Evolutionary conservation across 2,797 vertebrate genomes (phyloP).

Genomic region (Balearica regulorum): DNA sequence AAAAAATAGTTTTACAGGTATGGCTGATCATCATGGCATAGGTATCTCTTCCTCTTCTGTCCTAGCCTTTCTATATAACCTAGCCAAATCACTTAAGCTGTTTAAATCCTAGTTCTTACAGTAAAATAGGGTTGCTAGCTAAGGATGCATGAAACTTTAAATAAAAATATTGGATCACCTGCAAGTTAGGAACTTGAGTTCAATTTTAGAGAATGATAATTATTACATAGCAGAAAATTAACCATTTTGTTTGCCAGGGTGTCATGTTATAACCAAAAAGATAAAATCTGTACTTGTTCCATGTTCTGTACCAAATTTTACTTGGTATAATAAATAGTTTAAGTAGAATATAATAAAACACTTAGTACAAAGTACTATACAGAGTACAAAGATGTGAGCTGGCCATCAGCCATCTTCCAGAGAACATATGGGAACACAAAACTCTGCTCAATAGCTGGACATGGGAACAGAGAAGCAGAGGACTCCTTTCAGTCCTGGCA

Average conservation of each 20-base stretch:
- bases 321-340: background rate
- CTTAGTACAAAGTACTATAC: background rate
- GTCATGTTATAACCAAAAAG: background rate
- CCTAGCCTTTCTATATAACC: background rate
- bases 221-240: background rate
- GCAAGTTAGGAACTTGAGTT: background rate
- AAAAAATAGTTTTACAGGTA: background rate
- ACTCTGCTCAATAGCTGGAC: background rate
- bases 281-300: background rate
- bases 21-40: background rate
- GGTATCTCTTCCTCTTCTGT: background rate
- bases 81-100: background rate
- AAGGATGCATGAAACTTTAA: background rate
- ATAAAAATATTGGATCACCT: background rate
- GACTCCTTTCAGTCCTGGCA: background rate
- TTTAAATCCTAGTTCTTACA: background rate
- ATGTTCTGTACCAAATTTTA: background rate
- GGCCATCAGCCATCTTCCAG: background rate
- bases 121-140: background rate
- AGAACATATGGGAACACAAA: background rate
- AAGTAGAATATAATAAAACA: background rate
- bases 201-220: background rate
- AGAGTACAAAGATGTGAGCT: background rate
- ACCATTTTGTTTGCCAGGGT: background rate
- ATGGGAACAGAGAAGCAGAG: background rate